Evolutionary conservation across 2,797 vertebrate species (phyloP), one percentile per base, ranked within the genome.

Genomic region (Pteropus rufus): DNA sequence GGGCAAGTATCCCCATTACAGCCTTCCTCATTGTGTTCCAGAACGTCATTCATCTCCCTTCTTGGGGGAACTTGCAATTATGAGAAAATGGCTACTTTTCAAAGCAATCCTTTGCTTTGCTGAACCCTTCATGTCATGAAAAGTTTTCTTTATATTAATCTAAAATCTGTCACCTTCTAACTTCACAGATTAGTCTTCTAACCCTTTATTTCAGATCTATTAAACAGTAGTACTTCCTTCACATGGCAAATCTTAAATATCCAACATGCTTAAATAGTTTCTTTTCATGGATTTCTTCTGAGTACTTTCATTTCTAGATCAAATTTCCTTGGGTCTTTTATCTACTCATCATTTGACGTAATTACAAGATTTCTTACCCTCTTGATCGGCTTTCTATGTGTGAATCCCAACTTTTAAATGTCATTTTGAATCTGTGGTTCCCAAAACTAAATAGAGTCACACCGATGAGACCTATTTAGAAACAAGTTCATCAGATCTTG

Each of bases 31-130:
- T 23, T 70, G 79, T 52, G 73, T 93, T 93, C 60, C 21, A 41
- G 60, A n/a, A 11, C 41, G 34, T 52, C 16, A 21, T 2, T 86
- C 44, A 58, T 83, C 31, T 82, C 58, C 19, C 67, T 14, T 89
- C 56, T 54, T 41, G 49, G 4, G 36, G 0, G 0, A 69, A 88
- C 29, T 87, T 56, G 34, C 5, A 77, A 21, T 93, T 69, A 76
- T 46, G 46, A 92, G 39, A 92, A 70, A 91, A 77, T 16, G 60
- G 86, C 23, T 64, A 7, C 77, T 96, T 93, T 93, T 72, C 58
- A 64, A 76, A 83, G 39, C 18, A 70, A 12, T 41, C 29, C 54
- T 91, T 93, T 91, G 41, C 65, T 58, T 88, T 70, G 49, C 72
- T 95, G 58, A 87, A 90, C 46, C 8, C 34, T 49, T 86, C 84